Evolutionary conservation across 2,888 invertebrate genomes (phyloP), one percentile per base, ranked within the genome.

Genomic region (Apotomis betuletana): DNA sequence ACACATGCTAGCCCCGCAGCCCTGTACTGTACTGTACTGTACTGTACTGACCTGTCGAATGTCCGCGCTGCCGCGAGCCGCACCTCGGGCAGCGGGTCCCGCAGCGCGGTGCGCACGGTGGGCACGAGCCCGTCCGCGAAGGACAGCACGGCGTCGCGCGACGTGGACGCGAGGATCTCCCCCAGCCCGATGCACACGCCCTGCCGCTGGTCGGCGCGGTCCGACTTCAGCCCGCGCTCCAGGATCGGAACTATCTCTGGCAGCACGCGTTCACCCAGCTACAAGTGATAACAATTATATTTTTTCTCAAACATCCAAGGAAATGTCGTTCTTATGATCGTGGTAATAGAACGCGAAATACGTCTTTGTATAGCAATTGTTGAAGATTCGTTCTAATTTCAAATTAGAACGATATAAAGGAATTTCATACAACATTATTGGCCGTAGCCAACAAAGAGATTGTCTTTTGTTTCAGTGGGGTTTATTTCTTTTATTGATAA

Each of bases 181-280:
- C 98, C 97, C 49, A 99, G 94, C 0, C 99, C 99, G 85, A 99
- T 98, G 89, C 99, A 99, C 8, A 99, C 99, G 77, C 99, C 99
- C 91, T 99, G 99, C 13, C 99, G 94, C 93, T 99, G 98, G 91
- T 99, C 99, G 0, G 98, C 94, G 77, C 97, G 96, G 61, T 97
- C 96, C 0, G 98, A 98, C 80, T 97, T 96, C 76, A 99, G 93
- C 1, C 99, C 99, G 76, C 96, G 95, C 90, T 99, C 99, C 77
- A 99, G 93, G 83, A 99, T 99, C 0, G 99, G 99, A 84, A 99
- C 98, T 74, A 99, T 99, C 93, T 99, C 99, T 0, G 99, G 99
- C 75, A 99, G 91, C 36, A 99, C 99, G 73, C 99, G 95, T 92
- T 99, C 99, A 6, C 99, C 99, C 69, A 99, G 94, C 94, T 91